These are phyloP conservation scores for Gobio gobio DNA, from an alignment of 2,113 vertebrate species.

Conservation along the genomic window DNA sequence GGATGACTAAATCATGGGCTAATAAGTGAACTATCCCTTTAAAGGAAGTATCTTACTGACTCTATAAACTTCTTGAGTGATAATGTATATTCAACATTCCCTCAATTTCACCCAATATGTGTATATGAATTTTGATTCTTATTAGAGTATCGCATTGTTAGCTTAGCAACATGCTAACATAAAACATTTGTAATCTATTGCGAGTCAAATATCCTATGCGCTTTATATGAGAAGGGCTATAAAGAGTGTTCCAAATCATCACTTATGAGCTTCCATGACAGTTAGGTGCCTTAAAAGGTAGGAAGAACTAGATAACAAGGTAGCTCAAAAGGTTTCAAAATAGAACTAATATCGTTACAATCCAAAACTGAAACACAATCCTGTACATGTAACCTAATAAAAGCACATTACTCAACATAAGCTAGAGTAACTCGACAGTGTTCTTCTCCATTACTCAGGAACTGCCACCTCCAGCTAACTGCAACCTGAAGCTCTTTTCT, in stretches of 20 bases:
- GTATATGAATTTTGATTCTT: neutral
- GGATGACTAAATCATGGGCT: too few species aligned
- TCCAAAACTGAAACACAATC: conserved; percentile 8
- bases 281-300: neutral
- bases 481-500: neutral
- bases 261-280: neutral
- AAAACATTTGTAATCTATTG: neutral
- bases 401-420: conserved; percentile 8
- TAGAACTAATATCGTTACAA: neutral
- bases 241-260: neutral
- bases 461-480: neutral
- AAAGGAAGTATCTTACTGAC: too few species aligned
- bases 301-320: neutral
- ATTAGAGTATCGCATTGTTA: neutral
- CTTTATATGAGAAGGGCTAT: neutral
- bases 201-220: neutral
- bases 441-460: neutral
- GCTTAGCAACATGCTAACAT: neutral
- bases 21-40: too few species aligned
- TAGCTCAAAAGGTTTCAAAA: neutral
- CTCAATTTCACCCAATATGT: too few species aligned
- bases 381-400: conserved; percentile 9
- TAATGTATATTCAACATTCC: too few species aligned
- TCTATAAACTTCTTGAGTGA: too few species aligned
- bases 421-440: neutral